Base-by-base conservation (phyloP, 2,888 invertebrate species). In the Megamerina dolium region DNA sequence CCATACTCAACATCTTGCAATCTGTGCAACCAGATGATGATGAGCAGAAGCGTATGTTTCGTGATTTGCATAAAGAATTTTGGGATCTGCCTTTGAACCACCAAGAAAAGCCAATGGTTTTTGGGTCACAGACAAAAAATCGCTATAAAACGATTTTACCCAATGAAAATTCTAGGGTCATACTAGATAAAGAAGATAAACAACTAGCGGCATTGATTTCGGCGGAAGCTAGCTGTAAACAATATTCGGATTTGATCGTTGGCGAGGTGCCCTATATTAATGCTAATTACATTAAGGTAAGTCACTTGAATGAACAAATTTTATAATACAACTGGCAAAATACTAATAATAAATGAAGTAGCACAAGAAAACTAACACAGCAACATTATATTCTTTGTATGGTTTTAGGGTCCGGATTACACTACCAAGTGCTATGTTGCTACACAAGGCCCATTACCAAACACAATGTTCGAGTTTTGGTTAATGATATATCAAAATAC, bases 31-130 rank as follows among this genome's bases (percentile, higher is more conserved):
- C 80, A 0, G 77, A 77, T 40, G 78, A 77, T 1, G 78, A 81
- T 45, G 79, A 79, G 55, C 77, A 82, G 71, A 79, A 79, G 54
- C 74, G 74, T 54, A 64, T 83, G 48, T 70, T 83, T 36, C 73
- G 81, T 32, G 81, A 79, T 50, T 65, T 94, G 40, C 85, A 88
- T 63, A 85, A 89, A 60, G 93, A 94, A 68, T 94, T 94, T 65
- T 93, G 92, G 92, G 91, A 92, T 68, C 83, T 94, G 60, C 93
- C 93, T 0, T 79, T 89, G 48, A 94, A 94, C 70, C 84, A 90
- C 53, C 91, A 92, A 53, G 91, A 92, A 62, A 89, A 89, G 61
- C 85, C 90, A 8, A 83, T 87, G 60, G 86, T 93, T 2, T 86
- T 87, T 20, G 93, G 93, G 1, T 88, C 90, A 19, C 89, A 90